These are phyloP conservation scores for Poecilia picta DNA, from an alignment of 2,797 vertebrate genomes.

Conservation along the genomic window DNA sequence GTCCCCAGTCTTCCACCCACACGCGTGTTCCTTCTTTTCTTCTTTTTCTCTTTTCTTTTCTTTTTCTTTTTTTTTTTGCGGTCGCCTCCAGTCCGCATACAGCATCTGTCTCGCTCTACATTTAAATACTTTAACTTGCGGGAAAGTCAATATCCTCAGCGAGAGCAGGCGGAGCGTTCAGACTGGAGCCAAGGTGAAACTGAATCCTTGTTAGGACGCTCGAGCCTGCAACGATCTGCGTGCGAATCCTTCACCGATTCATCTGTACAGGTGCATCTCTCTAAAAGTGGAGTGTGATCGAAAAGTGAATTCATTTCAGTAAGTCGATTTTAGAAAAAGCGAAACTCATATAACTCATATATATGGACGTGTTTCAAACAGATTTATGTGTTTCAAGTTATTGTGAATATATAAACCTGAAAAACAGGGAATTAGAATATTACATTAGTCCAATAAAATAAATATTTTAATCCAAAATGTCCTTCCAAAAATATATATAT, in stretches of 20 bases:
- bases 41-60: constrained; percentile 15
- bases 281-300: background rate
- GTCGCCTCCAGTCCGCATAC: constrained; percentile 67
- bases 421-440: background rate
- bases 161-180: constrained; percentile 75
- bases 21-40: constrained; percentile 57
- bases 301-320: background rate
- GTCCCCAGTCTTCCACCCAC: constrained; percentile 76
- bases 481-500: background rate
- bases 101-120: constrained; percentile 75
- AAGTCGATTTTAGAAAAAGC: background rate
- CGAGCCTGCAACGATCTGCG: constrained; percentile 41
- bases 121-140: constrained; percentile 81
- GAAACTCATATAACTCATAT: background rate
- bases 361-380: background rate
- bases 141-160: constrained; percentile 73
- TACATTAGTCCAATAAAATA: background rate
- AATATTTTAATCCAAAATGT: background rate
- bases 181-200: constrained; percentile 70
- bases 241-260: constrained; percentile 33
- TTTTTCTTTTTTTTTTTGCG: constrained; percentile 74
- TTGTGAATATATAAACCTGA: background rate
- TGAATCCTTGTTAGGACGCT: constrained; percentile 66
- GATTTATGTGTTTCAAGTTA: background rate
- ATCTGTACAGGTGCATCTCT: constrained; percentile 6